Evolutionary conservation across 1,140 invertebrate genomes (phyloP).

Genomic region (Chironomus striatipennis): DNA sequence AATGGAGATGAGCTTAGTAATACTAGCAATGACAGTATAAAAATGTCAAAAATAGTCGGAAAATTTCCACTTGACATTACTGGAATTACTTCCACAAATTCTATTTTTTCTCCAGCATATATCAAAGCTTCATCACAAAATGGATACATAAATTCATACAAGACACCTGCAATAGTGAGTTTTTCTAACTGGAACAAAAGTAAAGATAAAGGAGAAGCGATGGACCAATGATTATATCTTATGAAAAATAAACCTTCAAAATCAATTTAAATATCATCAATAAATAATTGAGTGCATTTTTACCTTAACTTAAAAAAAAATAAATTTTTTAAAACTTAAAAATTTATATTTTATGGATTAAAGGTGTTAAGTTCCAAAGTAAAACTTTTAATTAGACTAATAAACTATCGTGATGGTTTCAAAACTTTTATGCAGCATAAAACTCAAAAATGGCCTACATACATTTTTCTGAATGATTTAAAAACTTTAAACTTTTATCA

Average conservation of each 20-base stretch:
- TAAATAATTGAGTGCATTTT: not conserved
- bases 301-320: not conserved
- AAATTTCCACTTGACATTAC: not conserved
- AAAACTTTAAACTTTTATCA: too few relatives aligned
- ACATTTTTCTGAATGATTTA: too few relatives aligned
- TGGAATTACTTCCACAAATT: not conserved
- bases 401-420: too few relatives aligned
- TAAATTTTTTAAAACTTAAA: not conserved
- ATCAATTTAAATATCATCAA: not conserved
- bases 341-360: not conserved
- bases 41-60: constrained; percentile 9
- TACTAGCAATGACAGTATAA: not conserved
- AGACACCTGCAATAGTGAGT: not conserved
- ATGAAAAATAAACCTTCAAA: not conserved
- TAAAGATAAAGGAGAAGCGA: not conserved
- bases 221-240: not conserved
- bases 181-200: not conserved
- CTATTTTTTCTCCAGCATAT: not conserved
- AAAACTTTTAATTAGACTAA: not conserved
- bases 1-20: constrained; percentile 5
- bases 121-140: not conserved
- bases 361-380: not conserved
- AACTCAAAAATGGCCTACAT: too few relatives aligned
- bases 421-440: too few relatives aligned
- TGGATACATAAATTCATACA: not conserved